Percentiles rank a stretch among this genome's conserved stretches.
Evolutionary conservation across 1,140 invertebrate species (phyloP).

Genomic region (Heliconius melpomene): DNA sequence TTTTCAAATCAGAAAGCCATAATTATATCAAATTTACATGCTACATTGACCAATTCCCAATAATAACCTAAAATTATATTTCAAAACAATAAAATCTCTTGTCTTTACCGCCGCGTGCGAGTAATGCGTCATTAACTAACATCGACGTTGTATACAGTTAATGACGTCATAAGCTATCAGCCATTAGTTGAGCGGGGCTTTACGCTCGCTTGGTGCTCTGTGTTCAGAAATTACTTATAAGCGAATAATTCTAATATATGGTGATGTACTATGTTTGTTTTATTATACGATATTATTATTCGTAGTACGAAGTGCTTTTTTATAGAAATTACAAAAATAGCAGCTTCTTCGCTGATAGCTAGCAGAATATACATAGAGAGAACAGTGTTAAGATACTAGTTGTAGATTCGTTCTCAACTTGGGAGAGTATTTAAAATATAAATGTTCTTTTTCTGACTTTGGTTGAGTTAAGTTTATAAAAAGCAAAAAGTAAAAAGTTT

Average conservation of each 20-base stretch:
- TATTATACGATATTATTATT: neutral
- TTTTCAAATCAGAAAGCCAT: too few species aligned
- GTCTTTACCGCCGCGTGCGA: constrained; percentile 11
- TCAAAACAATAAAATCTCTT: constrained; percentile 1
- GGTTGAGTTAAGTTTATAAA: too few species aligned
- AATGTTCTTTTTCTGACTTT: too few species aligned
- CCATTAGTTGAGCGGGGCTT: constrained; percentile 31
- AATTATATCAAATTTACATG: neutral
- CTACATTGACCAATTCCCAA: neutral
- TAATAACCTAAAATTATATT: neutral
- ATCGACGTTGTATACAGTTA: constrained; percentile 31
- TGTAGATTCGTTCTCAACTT: too few species aligned
- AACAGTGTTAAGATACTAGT: too few species aligned
- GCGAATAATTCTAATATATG: neutral
- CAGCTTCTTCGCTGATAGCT: too few species aligned
- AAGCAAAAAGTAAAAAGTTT: too few species aligned
- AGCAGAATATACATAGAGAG: too few species aligned
- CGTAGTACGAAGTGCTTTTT: too few species aligned
- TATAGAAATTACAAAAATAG: too few species aligned
- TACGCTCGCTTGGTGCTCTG: constrained; percentile 6
- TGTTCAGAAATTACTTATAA: constrained; percentile 2
- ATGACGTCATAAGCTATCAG: constrained; percentile 32
- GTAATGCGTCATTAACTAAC: constrained; percentile 32
- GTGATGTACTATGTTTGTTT: neutral
- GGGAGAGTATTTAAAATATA: too few species aligned